Conservation (phyloP, 2,797 vertebrate species). For the Gymnothorax javanicus region DNA sequence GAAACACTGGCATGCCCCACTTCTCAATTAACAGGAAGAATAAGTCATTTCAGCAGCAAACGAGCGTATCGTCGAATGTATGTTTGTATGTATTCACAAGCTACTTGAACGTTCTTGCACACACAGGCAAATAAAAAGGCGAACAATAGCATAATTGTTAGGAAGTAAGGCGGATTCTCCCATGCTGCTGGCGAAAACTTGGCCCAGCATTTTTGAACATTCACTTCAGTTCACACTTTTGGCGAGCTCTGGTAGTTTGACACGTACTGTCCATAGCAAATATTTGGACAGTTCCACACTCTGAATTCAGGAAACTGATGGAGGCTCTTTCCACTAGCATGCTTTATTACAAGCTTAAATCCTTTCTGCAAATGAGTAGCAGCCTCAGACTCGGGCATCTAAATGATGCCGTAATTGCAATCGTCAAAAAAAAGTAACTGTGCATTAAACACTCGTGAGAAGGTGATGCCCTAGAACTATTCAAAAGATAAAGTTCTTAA, state of each 20-base stretch:
- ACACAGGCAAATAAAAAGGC: background rate
- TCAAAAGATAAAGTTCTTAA: too few relatives aligned
- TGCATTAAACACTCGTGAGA: too few relatives aligned
- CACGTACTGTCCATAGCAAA: conserved; percentile 11
- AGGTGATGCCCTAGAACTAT: too few relatives aligned
- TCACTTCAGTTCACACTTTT: background rate
- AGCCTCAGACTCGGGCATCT: too few relatives aligned
- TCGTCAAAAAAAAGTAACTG: too few relatives aligned
- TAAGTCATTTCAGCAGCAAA: background rate
- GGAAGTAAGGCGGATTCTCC: background rate
- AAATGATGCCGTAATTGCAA: too few relatives aligned
- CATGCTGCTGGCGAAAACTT: background rate
- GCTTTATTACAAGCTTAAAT: background rate
- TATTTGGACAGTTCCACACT: conserved; percentile 10
- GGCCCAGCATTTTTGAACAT: background rate
- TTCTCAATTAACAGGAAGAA: background rate
- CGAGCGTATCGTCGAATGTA: background rate
- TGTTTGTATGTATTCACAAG: background rate
- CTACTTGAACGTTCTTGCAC: background rate
- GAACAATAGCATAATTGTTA: background rate
- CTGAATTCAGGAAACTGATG: background rate
- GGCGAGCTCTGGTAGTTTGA: background rate
- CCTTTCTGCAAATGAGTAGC: too few relatives aligned
- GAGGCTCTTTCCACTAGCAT: background rate
- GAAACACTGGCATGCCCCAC: background rate